phyloP scores from a whole-genome alignment of 2,797 vertebrate species.

The Pangasius krempfi region DNA sequence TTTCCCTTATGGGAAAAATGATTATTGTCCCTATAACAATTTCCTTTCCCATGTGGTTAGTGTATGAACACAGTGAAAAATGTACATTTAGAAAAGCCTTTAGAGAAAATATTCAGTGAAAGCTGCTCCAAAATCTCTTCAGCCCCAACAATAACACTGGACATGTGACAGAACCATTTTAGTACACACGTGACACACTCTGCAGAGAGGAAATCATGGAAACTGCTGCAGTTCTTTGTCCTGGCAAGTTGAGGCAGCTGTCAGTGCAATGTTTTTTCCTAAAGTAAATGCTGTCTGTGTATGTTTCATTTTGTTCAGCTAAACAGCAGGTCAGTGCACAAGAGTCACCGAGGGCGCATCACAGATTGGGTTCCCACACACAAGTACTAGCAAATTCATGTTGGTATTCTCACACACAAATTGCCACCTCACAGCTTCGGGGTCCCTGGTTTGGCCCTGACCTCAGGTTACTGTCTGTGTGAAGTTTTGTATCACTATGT shows the following conservation, averaged over 20 bases:
- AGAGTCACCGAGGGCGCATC: conserved; percentile 30
- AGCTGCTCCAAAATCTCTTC: neutral
- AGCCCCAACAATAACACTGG: neutral
- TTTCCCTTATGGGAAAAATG: neutral
- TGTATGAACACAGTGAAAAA: neutral
- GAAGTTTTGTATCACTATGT: neutral
- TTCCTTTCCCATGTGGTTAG: neutral
- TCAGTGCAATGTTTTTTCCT: neutral
- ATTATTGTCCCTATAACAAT: neutral
- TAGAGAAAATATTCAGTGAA: neutral
- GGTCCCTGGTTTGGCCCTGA: neutral
- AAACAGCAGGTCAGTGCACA: conserved; percentile 13
- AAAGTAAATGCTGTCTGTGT: conserved; percentile 27
- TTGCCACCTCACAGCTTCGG: neutral
- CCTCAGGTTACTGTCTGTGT: neutral
- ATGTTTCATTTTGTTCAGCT: conserved; percentile 8
- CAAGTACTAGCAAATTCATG: conserved; percentile 1
- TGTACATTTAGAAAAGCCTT: neutral
- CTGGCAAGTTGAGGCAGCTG: conserved; percentile 15
- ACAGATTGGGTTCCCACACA: conserved; percentile 27
- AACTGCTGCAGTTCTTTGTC: neutral
- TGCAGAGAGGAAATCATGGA: neutral
- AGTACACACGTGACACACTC: neutral
- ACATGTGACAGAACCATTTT: conserved; percentile 7
- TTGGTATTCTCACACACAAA: neutral